Conservation (phyloP, 2,797 vertebrate species). For the Lemur catta region DNA sequence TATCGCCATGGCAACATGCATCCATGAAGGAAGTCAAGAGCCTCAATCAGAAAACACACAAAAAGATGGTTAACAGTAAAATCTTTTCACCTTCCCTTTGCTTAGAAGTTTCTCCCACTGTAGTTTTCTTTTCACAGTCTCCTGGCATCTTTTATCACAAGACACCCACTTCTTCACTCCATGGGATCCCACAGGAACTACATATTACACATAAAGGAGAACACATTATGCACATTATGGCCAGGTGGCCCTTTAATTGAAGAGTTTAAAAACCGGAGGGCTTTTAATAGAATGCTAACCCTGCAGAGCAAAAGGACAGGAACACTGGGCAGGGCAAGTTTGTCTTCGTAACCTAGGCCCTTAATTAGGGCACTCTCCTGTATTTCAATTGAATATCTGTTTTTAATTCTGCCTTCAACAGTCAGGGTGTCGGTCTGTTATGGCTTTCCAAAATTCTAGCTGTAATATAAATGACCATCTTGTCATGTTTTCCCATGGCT, state of each 20-base stretch:
- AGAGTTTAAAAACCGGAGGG: neutral
- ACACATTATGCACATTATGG: neutral
- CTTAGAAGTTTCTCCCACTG: neutral
- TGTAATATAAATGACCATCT: neutral
- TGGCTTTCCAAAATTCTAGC: neutral
- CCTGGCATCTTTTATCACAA: neutral
- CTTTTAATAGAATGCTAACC: neutral
- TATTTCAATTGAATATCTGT: neutral
- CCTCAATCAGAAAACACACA: neutral
- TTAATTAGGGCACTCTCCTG: neutral
- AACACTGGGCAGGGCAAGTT: neutral
- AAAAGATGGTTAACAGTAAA: neutral
- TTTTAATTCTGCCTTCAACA: neutral
- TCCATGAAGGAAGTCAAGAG: neutral
- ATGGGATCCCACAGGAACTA: neutral
- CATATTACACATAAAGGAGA: neutral
- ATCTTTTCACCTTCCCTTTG: neutral
- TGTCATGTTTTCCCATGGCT: neutral
- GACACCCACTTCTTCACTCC: neutral
- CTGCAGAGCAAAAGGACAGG: neutral
- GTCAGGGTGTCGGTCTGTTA: neutral
- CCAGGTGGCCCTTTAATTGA: neutral
- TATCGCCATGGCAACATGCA: too few relatives aligned
- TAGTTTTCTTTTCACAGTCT: neutral
- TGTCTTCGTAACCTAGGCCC: neutral